Percentiles rank a stretch among this genome's conserved stretches.
These are phyloP conservation scores for Trichonephila inaurata DNA, from an alignment of 1,140 invertebrate species.

Conservation along the genomic window DNA sequence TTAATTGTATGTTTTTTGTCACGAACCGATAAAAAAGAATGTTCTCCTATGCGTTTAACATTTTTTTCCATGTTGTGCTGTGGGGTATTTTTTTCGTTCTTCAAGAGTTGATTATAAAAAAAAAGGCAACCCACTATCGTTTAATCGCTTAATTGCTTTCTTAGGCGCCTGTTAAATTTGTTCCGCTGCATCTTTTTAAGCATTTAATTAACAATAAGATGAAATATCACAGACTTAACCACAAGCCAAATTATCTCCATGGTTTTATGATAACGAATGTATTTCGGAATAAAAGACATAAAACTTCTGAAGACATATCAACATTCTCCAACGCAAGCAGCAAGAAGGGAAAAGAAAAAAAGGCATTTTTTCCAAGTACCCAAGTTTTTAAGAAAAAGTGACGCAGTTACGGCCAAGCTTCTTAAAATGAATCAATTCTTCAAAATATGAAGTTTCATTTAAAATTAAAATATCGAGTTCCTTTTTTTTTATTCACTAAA, in stretches of 20 bases:
- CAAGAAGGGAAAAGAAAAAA: not conserved
- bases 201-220: constrained; percentile 28
- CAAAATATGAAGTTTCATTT: constrained; percentile 32
- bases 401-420: not conserved
- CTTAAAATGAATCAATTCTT: not conserved
- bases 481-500: not conserved
- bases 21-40: not conserved
- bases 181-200: not conserved
- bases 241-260: constrained; percentile 7
- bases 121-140: not conserved
- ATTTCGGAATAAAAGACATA: not conserved
- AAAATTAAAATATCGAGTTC: not conserved
- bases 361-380: not conserved
- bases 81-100: not conserved
- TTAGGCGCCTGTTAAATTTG: constrained; percentile 1
- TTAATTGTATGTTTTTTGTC: constrained; percentile 25
- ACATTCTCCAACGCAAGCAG: not conserved
- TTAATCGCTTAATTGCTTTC: constrained; percentile 32
- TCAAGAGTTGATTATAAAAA: not conserved
- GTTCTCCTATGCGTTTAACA: not conserved
- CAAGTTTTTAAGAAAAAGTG: not conserved
- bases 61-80: constrained; percentile 4
- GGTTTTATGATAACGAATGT: not conserved
- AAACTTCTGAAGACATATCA: not conserved
- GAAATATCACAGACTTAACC: constrained; percentile 16